Percentiles rank a stretch among this genome's conserved stretches.
Conservation (phyloP, 2,888 invertebrate genomes). For the Parnassius orleans region DNA sequence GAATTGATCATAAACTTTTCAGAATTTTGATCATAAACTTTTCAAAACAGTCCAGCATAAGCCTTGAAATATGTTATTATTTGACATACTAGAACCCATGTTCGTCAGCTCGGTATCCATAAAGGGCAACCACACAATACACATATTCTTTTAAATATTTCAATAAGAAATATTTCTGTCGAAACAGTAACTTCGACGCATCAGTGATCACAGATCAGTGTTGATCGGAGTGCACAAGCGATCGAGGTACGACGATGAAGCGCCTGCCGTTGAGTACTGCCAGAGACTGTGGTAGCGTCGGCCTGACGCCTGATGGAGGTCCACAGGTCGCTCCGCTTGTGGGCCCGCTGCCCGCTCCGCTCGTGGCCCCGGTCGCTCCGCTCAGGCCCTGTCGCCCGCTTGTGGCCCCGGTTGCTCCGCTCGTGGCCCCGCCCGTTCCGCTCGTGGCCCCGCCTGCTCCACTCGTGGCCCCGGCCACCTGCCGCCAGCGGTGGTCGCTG, state of each 20-base stretch:
- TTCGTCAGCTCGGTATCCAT: too few relatives aligned
- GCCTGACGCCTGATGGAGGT: slow-evolving; percentile 49
- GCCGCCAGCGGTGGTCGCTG: slow-evolving; percentile 29
- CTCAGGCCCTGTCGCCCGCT: neutral
- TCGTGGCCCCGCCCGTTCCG: slow-evolving; percentile 3
- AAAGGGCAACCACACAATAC: too few relatives aligned
- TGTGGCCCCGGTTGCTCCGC: neutral
- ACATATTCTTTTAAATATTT: too few relatives aligned
- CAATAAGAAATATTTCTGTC: too few relatives aligned
- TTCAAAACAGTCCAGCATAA: too few relatives aligned
- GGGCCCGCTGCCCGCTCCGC: slow-evolving; percentile 9
- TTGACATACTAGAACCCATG: too few relatives aligned
- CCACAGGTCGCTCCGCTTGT: too few relatives aligned
- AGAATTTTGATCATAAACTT: too few relatives aligned
- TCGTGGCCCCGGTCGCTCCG: neutral
- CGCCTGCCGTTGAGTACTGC: slow-evolving; percentile 85
- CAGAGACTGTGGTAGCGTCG: slow-evolving; percentile 80
- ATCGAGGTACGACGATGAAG: slow-evolving; percentile 86
- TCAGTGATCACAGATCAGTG: slow-evolving; percentile 2
- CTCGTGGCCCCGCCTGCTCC: neutral
- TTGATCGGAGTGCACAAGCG: slow-evolving; percentile 52
- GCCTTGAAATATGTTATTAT: too few relatives aligned
- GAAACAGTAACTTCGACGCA: too few relatives aligned
- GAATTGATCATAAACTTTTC: too few relatives aligned
- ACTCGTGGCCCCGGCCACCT: slow-evolving; percentile 2